These are phyloP conservation scores for Hylaeus volcanicus DNA, from an alignment of 1,140 invertebrate species.

Conservation along the genomic window DNA sequence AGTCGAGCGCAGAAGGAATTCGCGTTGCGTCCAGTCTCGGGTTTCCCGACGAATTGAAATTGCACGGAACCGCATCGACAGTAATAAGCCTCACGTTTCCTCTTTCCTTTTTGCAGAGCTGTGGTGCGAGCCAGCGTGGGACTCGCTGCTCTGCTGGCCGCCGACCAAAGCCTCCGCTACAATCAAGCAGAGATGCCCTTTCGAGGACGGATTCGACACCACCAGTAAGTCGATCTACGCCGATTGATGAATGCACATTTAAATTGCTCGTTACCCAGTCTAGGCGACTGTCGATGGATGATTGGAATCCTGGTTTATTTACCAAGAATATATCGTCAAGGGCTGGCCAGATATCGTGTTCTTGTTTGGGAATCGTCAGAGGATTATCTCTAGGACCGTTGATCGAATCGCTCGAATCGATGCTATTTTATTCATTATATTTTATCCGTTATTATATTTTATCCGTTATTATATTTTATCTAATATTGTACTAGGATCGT, in stretches of 20 bases:
- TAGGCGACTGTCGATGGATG: neutral
- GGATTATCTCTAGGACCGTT: neutral
- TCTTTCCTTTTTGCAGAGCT: conserved; percentile 74
- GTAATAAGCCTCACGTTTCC: neutral
- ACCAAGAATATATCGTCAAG: neutral
- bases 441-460: too few relatives aligned
- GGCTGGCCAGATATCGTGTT: neutral
- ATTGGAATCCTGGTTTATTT: conserved; percentile 12
- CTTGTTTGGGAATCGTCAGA: too few relatives aligned
- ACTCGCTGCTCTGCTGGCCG: conserved; percentile 89
- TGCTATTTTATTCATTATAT: too few relatives aligned
- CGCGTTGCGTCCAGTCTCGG: too few relatives aligned
- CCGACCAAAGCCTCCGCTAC: conserved; percentile 84
- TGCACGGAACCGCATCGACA: neutral
- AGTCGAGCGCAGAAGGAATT: too few relatives aligned
- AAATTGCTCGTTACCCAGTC: conserved; percentile 39
- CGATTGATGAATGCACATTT: conserved; percentile 36
- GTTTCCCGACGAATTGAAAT: neutral
- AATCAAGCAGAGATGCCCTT: conserved; percentile 85
- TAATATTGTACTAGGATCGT: too few relatives aligned
- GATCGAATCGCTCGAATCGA: too few relatives aligned
- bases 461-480: too few relatives aligned
- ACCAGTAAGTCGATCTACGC: conserved; percentile 83
- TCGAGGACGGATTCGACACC: conserved; percentile 85
- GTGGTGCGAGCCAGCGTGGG: conserved; percentile 87